Percentiles rank a stretch among this genome's conserved stretches.
These are phyloP conservation scores for Eurypyga helias DNA, from an alignment of 2,113 vertebrate genomes.

Conservation along the genomic window DNA sequence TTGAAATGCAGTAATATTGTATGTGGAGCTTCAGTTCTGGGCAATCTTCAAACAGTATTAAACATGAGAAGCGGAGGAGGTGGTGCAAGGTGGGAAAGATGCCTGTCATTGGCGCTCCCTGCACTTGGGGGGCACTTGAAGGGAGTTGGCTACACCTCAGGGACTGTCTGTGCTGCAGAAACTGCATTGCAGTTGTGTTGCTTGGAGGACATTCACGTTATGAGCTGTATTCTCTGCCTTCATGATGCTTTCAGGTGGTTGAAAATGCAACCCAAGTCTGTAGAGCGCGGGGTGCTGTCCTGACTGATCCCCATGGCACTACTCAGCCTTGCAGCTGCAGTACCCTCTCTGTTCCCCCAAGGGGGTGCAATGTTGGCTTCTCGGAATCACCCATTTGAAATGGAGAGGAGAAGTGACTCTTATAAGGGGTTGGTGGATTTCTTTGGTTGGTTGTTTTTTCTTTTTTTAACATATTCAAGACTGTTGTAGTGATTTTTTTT, in stretches of 20 bases:
- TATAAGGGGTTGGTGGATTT: not conserved
- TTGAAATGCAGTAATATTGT: not conserved
- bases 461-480: not conserved
- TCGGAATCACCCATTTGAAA: not conserved
- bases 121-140: too few relatives aligned
- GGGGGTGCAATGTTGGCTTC: fast-evolving
- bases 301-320: not conserved
- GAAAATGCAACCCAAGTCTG: not conserved
- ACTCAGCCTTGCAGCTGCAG: not conserved
- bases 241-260: not conserved
- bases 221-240: not conserved
- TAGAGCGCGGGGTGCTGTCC: not conserved
- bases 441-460: not conserved
- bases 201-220: fast-evolving
- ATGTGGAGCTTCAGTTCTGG: not conserved
- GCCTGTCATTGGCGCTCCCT: not conserved
- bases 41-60: not conserved
- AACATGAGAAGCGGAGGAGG: too few relatives aligned
- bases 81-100: not conserved
- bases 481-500: not conserved
- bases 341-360: fast-evolving
- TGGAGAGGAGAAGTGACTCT: not conserved
- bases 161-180: not conserved
- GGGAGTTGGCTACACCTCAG: not conserved
- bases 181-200: not conserved